Evolutionary conservation across 2,113 vertebrate species (phyloP), one percentile per base, ranked within the genome.

Genomic region (Perognathus longimembris): DNA sequence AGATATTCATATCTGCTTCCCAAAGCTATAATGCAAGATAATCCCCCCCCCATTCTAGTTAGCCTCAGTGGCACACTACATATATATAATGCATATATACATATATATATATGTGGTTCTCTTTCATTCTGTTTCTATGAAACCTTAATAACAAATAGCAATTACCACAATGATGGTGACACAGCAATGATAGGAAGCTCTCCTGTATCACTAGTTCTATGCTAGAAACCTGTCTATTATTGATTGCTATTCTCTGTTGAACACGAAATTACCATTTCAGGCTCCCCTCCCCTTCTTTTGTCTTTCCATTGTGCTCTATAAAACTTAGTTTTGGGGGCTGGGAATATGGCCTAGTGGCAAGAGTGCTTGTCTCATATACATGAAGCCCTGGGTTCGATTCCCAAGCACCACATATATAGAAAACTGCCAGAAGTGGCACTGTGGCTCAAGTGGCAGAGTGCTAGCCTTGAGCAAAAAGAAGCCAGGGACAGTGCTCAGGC

Each of bases 251-350:
- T 59, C 42, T 89, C 59, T 59, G 21, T 59, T 36, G 71, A 89
- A 50, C 32, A 69, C 63, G 61, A 76, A 59, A 12, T 45, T 18
- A 84, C n/a, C 28, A 34, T 71, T 42, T 66, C 10, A 24, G 45
- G 24, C 18, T 22, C 14, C 42, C 34, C 12, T 12, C 40, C 26
- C 75, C 40, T 66, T 82, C 34, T 57, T 30, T 57, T 32, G 83
- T 15, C 42, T 57, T 38, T 90, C 64, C 21, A 40, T 38, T 88
- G 42, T 57, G 34, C 32, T 34, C 4, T 17, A 1, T 59, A 86
- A 83, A 54, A 9, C 54, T 66, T 64, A 30, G 42, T 63, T 79
- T 94, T 95, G 38, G n/a, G n/a, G n/a, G n/a, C n/a, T n/a, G n/a
- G n/a, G n/a, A n/a, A n/a, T n/a, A n/a, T n/a, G n/a, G n/a, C n/a